Base-by-base conservation (phyloP, 1,140 invertebrate genomes). In the Mya arenaria region DNA sequence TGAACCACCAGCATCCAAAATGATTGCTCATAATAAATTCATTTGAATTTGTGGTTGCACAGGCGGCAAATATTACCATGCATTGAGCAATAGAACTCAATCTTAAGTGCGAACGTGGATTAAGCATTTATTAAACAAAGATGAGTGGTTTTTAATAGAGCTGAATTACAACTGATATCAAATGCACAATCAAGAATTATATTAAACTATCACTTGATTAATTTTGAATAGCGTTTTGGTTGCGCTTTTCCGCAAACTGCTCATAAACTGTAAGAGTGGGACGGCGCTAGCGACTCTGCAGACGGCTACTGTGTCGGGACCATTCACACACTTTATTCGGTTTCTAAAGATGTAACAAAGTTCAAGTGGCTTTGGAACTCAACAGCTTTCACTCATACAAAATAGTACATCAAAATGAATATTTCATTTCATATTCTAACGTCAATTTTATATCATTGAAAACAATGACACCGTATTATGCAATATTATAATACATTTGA, bases 131-230 rank as follows among this genome's bases (percentile, higher is more conserved):
- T 62, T 62, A 62, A 30, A 62, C 25, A 62, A 34, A 62, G 60
- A 62, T 62, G 60, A 62, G 30, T 62, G 32, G 25, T 30, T 17
- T n/a, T 15, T 17, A 62, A 62, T 62, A 62, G 30, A 28, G 17
- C n/a, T 28, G 60, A 62, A 62, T 34, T 30, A 34, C 30, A 19
- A 17, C 30, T 5, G 60, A 28, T 28, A 17, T 62, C 30, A 19
- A 34, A 62, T 23, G 2, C 19, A 62, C 25, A 62, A 19, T 34
- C 19, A 34, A 1, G 60, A 30, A 19, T 28, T 30, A 30, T 30
- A 23, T 62, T 62, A 62, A 28, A 10, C 48, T n/a, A 52, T 52
- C 60, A 34, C 19, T 62, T 34, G 60, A 62, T 62, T 62, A 62
- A 34, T 23, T 62, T 62, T 62, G 19, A 62, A 62, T 62, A 30